phyloP scores from a whole-genome alignment of 2,113 vertebrate species.

The Uropsilus gracilis region DNA sequence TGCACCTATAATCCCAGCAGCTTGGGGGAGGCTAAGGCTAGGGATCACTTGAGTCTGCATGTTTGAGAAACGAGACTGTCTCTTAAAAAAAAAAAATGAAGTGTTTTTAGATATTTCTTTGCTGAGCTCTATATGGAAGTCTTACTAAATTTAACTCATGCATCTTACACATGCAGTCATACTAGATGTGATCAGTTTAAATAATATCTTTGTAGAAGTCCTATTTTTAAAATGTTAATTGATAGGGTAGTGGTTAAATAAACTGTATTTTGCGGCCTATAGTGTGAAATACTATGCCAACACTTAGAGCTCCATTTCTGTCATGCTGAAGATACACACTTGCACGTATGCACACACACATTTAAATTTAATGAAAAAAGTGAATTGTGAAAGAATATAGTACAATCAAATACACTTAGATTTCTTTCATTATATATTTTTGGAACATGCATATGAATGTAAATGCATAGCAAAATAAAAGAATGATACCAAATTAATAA shows the following conservation, averaged over 20 bases:
- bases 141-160: constrained; percentile 1
- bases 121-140: background rate
- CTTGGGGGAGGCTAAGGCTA: no score
- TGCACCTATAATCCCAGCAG: no score
- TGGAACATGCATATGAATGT: background rate
- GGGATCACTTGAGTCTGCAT: no score
- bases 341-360: no score
- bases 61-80: no score
- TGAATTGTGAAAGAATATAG: background rate
- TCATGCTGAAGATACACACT: background rate
- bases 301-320: background rate
- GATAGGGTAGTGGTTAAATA: background rate
- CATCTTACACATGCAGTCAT: background rate
- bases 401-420: background rate
- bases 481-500: background rate
- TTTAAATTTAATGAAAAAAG: constrained; percentile 17
- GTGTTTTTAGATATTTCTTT: constrained; percentile 23
- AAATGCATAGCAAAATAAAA: constrained; percentile 15
- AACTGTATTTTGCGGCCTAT: background rate
- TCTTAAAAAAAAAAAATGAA: no score
- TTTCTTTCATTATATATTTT: background rate
- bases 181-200: background rate
- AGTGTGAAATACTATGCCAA: background rate
- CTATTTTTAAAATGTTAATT: background rate
- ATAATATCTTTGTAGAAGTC: background rate